A percentile compares a stretch with the other conserved stretches of the same genome.
These are phyloP conservation scores for Amphiura filiformis DNA, from an alignment of 35 echinoderm and acorn worm genomes.

Conservation along the genomic window DNA sequence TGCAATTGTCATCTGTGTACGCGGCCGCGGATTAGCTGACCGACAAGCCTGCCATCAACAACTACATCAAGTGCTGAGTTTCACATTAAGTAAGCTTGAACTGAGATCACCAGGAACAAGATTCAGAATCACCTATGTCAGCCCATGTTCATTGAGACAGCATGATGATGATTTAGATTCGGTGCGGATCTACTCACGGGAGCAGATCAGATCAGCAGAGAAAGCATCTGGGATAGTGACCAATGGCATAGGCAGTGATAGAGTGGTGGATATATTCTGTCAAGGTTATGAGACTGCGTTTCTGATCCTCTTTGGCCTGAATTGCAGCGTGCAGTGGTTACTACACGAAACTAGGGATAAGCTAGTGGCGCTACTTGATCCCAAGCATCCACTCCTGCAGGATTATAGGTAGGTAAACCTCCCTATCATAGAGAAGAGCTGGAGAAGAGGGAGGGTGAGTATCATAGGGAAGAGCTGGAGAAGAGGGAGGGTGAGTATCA, in stretches of 20 bases:
- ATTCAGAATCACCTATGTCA: not conserved
- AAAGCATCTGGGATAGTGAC: not conserved
- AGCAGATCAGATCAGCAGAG: not conserved
- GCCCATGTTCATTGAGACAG: not conserved
- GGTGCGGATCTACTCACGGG: not conserved
- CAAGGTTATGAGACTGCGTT: not conserved
- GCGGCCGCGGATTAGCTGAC: not conserved
- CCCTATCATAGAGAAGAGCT: too few relatives aligned
- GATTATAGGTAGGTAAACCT: not conserved
- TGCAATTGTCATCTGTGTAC: not conserved
- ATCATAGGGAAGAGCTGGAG: too few relatives aligned
- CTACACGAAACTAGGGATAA: not conserved
- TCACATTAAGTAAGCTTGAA: not conserved
- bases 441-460: too few relatives aligned
- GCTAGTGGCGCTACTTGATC: not conserved
- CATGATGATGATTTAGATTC: not conserved
- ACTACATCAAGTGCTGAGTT: not conserved
- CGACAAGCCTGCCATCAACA: not conserved
- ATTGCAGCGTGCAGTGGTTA: not conserved
- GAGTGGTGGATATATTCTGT: not conserved
- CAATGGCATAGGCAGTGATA: not conserved
- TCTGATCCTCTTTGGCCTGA: not conserved
- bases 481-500: too few relatives aligned
- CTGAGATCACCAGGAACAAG: not conserved
- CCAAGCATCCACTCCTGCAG: not conserved